Evolutionary conservation across 2,888 invertebrate species (phyloP).

Genomic region (Drosophila gaucha): DNA sequence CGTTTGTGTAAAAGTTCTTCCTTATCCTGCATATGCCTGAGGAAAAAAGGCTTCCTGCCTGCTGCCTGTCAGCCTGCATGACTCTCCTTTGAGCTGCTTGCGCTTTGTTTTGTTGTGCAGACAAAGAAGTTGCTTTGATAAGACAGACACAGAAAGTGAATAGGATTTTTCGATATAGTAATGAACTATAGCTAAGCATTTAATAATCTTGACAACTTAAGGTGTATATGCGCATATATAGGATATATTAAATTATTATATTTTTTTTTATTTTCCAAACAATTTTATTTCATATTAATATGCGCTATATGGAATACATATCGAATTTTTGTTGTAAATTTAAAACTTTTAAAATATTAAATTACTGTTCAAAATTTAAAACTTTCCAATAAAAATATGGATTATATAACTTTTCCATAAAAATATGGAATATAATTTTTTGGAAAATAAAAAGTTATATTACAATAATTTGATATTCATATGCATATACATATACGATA

Average conservation of each 20-base stretch:
- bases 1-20: conserved; percentile 38
- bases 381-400: no score
- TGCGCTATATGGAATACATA: no score
- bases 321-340: no score
- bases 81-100: conserved; percentile 35
- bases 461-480: no score
- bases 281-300: no score
- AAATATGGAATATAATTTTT: no score
- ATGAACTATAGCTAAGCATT: neutral
- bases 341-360: no score
- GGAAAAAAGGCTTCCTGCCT: conserved; percentile 17
- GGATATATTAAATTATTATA: neutral
- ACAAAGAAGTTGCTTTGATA: conserved; percentile 34
- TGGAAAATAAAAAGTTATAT: no score
- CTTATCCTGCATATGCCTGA: neutral
- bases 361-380: no score
- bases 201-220: neutral
- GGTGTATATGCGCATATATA: neutral
- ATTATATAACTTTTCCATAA: no score
- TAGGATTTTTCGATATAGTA: conserved; percentile 15
- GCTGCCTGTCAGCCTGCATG: conserved; percentile 28
- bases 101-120: conserved; percentile 16
- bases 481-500: no score
- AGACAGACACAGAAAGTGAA: conserved; percentile 27
- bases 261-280: neutral